These are phyloP conservation scores for Dastarcus helophoroides DNA, from an alignment of 2,888 invertebrate genomes.

Conservation along the genomic window DNA sequence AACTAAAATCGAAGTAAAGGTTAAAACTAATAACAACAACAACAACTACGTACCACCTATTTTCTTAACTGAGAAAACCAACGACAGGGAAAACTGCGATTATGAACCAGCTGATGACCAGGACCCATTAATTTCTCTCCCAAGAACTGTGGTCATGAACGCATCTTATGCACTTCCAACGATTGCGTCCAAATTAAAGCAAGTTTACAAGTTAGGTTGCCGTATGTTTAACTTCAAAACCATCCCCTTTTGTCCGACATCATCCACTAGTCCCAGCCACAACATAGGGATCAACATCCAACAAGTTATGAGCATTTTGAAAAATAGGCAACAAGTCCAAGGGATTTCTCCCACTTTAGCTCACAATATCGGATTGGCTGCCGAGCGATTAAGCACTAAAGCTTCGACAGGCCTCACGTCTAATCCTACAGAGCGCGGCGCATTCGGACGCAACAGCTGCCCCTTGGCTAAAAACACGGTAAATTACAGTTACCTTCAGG, in stretches of 20 bases:
- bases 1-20: slow-evolving; percentile 7
- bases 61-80: too few species aligned
- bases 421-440: too few species aligned
- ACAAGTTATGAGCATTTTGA: slow-evolving; percentile 34
- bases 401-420: slow-evolving; percentile 30
- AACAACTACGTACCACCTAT: too few species aligned
- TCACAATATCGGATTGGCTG: slow-evolving; percentile 35
- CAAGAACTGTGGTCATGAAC: too few species aligned
- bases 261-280: slow-evolving; percentile 50
- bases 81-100: too few species aligned
- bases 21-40: too few species aligned
- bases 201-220: slow-evolving; percentile 44
- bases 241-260: slow-evolving; percentile 52
- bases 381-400: slow-evolving; percentile 28
- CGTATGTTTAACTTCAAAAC: slow-evolving; percentile 33
- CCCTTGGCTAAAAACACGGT: slow-evolving; percentile 26
- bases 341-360: slow-evolving; percentile 36
- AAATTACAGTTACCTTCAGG: slow-evolving; percentile 33
- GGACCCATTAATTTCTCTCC: too few species aligned
- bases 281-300: slow-evolving; percentile 37
- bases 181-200: slow-evolving; percentile 54
- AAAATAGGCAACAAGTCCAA: slow-evolving; percentile 26
- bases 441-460: slow-evolving; percentile 20
- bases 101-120: too few species aligned
- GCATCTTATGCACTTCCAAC: slow-evolving; percentile 55